Percentiles rank a stretch among this genome's conserved stretches.
Evolutionary conservation across 1,140 invertebrate species (phyloP).

Genomic region (Paracyclopina nana): DNA sequence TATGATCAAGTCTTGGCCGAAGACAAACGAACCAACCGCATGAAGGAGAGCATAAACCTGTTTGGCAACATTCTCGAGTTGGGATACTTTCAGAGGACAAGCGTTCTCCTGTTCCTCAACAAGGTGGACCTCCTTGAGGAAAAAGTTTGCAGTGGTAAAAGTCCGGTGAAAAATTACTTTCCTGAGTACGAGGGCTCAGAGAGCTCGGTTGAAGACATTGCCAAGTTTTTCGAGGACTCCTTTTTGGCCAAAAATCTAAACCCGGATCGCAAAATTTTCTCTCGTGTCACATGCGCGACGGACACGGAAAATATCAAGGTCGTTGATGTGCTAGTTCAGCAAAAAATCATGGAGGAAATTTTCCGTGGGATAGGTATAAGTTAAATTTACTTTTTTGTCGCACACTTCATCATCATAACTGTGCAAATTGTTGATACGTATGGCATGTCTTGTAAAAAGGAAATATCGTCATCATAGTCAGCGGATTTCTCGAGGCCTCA

Average conservation of each 20-base stretch:
- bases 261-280: background rate
- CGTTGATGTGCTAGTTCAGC: background rate
- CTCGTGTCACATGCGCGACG: background rate
- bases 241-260: background rate
- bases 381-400: too few species aligned
- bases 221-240: conserved; percentile 2
- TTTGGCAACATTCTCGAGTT: conserved; percentile 8
- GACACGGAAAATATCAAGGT: conserved; percentile 1
- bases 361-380: too few species aligned
- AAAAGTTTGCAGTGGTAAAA: conserved; percentile 1
- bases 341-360: background rate
- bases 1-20: conserved; percentile 48
- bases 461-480: too few species aligned
- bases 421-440: too few species aligned
- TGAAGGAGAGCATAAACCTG: conserved; percentile 5
- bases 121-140: conserved; percentile 7
- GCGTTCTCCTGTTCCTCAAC: conserved; percentile 10
- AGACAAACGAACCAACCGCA: conserved; percentile 43
- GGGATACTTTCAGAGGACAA: background rate
- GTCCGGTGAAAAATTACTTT: background rate
- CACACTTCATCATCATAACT: too few species aligned
- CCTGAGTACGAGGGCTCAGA: conserved; percentile 4
- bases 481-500: too few species aligned
- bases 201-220: background rate
- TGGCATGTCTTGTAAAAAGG: too few species aligned